phyloP scores from a whole-genome alignment of 2,797 vertebrate species.

The Malurus splendens region DNA sequence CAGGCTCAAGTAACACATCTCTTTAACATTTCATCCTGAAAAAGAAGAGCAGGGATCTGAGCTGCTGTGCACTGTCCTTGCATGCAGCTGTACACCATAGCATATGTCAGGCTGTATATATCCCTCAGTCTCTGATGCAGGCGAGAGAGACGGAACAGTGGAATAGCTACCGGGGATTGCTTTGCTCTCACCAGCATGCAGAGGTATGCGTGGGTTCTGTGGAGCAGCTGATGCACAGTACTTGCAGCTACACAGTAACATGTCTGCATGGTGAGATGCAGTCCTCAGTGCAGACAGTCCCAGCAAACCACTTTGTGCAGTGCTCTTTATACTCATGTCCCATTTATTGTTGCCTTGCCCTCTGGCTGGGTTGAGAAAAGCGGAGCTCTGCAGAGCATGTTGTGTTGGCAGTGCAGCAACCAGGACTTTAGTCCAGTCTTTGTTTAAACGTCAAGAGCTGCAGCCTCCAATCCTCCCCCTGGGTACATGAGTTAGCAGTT shows the following conservation, averaged over 20 bases:
- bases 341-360: conserved; percentile 1
- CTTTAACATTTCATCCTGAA: rapidly evolving
- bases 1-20: neutral
- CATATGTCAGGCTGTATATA: rapidly evolving
- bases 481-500: neutral
- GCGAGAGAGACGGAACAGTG: neutral
- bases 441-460: conserved; percentile 20
- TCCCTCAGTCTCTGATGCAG: neutral
- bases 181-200: neutral
- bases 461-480: neutral
- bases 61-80: neutral
- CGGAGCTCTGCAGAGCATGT: neutral
- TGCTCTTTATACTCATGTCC: neutral
- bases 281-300: neutral
- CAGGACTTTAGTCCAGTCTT: conserved; percentile 22
- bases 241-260: neutral
- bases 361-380: neutral
- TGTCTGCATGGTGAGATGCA: neutral
- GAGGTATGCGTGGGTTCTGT: rapidly evolving
- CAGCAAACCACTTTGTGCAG: neutral
- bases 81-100: neutral
- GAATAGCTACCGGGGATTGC: neutral
- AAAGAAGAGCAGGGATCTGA: neutral
- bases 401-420: neutral
- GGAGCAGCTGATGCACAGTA: neutral